phyloP scores from a whole-genome alignment of 2,797 vertebrate species.

The Sebastes itinus region DNA sequence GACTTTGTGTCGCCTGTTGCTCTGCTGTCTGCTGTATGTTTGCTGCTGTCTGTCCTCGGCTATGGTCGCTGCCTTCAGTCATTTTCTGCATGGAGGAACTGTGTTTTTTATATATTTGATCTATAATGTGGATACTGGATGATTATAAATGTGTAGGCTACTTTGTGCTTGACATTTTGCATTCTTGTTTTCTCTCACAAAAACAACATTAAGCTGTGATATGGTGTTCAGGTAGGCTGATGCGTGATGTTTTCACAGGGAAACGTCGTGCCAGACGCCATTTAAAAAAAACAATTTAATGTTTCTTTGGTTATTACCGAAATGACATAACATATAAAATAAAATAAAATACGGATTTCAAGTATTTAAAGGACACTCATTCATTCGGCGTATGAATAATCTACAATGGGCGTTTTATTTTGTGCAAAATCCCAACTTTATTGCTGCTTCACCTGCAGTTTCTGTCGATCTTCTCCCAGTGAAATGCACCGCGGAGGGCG shows the following conservation, averaged over 20 bases:
- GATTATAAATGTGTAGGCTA: neutral
- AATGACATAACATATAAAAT: accelerated
- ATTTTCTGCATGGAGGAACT: neutral
- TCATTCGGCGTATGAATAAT: conserved; percentile 6
- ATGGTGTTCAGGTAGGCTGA: conserved; percentile 34
- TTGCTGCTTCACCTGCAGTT: conserved; percentile 20
- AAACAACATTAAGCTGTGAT: neutral
- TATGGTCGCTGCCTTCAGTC: neutral
- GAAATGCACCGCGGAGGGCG: conserved; percentile 11
- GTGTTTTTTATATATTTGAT: neutral
- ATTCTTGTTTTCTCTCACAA: neutral
- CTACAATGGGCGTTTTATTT: accelerated
- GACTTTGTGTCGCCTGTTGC: conserved; percentile 74
- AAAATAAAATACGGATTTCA: accelerated
- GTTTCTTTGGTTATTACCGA: neutral
- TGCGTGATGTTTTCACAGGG: conserved; percentile 69
- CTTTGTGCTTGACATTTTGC: neutral
- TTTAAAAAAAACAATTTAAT: neutral
- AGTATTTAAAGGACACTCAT: accelerated
- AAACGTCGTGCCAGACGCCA: conserved; percentile 36
- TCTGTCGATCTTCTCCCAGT: neutral
- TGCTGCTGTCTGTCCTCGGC: neutral
- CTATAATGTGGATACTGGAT: accelerated
- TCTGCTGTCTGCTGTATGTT: conserved; percentile 24
- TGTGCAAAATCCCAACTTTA: conserved; percentile 32